Evolutionary conservation across 2,888 invertebrate genomes (phyloP).

Genomic region (Bhutanitis thaidina): DNA sequence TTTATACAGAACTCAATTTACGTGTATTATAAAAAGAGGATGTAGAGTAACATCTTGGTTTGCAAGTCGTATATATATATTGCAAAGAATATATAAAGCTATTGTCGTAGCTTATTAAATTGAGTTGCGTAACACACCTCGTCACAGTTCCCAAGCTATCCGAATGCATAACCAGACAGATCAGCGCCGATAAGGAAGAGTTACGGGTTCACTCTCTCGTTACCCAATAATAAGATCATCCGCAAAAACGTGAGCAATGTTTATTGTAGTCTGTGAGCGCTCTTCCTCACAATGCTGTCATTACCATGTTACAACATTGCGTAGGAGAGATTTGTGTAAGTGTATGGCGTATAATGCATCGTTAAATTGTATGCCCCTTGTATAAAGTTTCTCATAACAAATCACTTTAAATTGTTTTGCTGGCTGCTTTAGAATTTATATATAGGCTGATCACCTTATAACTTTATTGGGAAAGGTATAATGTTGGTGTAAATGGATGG

Average conservation of each 20-base stretch:
- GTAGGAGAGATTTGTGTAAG: neutral
- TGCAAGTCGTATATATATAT: too few species aligned
- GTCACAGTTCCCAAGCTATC: conserved; percentile 68
- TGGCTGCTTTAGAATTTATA: too few species aligned
- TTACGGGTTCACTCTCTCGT: conserved; percentile 51
- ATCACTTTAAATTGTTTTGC: too few species aligned
- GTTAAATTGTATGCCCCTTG: too few species aligned
- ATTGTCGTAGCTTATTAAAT: conserved; percentile 15
- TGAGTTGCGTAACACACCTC: conserved; percentile 47
- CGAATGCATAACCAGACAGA: conserved; percentile 66
- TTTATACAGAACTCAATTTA: too few species aligned
- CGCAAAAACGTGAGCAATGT: conserved; percentile 70
- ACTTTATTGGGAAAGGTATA: too few species aligned
- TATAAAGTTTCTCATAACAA: too few species aligned
- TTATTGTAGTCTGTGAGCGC: conserved; percentile 50
- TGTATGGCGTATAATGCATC: too few species aligned
- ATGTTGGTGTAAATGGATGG: too few species aligned
- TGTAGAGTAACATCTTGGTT: too few species aligned
- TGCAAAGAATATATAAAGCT: neutral
- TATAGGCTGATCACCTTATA: too few species aligned
- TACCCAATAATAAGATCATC: conserved; percentile 68
- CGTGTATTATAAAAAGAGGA: too few species aligned
- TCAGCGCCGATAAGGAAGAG: conserved; percentile 59
- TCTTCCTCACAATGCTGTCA: conserved; percentile 58
- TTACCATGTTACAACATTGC: conserved; percentile 22